Evolutionary conservation across 2,797 vertebrate genomes (phyloP).

Genomic region (Pangasius mekongensis): DNA sequence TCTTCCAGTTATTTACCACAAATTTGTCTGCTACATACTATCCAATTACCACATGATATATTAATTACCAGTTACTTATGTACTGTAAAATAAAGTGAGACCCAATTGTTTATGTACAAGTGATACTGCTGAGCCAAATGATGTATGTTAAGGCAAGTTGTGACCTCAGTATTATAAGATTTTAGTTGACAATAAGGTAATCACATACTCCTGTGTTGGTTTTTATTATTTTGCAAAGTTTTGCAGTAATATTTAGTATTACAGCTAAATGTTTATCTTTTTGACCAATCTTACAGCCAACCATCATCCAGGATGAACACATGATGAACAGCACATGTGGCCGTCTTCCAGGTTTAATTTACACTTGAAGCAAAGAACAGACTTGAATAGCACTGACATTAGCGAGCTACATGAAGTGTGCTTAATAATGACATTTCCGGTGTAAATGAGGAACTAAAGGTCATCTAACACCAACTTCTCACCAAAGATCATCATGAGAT

Average conservation of each 20-base stretch:
- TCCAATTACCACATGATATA: neutral
- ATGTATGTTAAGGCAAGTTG: neutral
- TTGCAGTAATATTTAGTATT: neutral
- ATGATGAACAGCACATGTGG: neutral
- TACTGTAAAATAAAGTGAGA: neutral
- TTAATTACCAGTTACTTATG: neutral
- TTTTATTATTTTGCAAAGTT: neutral
- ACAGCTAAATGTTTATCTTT: neutral
- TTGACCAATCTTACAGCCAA: neutral
- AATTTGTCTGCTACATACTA: neutral
- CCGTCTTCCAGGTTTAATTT: neutral
- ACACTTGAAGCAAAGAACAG: neutral
- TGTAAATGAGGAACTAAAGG: neutral
- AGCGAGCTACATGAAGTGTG: neutral
- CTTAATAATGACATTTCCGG: neutral
- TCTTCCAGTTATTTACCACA: neutral
- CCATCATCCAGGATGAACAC: neutral
- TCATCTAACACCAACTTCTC: neutral
- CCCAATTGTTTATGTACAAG: neutral
- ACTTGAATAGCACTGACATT: neutral
- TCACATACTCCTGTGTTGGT: neutral
- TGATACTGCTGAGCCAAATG: neutral
- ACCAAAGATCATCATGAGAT: neutral
- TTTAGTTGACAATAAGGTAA: neutral
- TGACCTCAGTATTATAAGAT: neutral